Evolutionary conservation across 2,888 invertebrate genomes (phyloP), one percentile per base, ranked within the genome.

Genomic region (Rhagonycha lutea): DNA sequence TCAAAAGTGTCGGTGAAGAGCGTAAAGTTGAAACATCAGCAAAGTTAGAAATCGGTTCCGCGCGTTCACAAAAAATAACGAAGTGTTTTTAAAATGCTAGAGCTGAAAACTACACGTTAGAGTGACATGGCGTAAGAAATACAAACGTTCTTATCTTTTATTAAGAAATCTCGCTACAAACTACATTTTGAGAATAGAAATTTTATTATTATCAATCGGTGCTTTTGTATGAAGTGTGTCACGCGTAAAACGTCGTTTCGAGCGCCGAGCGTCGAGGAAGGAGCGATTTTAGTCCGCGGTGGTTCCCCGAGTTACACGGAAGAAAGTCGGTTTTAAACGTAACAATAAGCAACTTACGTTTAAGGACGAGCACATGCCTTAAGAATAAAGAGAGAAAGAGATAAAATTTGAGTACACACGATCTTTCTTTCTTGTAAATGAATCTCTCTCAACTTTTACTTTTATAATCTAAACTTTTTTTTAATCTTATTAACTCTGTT

Each of bases 391-490:
- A 47, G 47, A 47, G 47, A 47, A 47, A 47, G 47, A 47, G 47
- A 47, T 5, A 47, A 47, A 47, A 47, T 47, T 47, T 47, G 47
- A 47, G n/a, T 47, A 47, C 47, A 47, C 47, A 47, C 47, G 47
- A 5, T 47, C 47, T n/a, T 47, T n/a, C n/a, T 73, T 76, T 62
- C 14, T 18, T 18, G 18, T 18, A 65, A 73, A 73, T 63, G 61
- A 65, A 61, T 67, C 76, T 72, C 26, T 47, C 47, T 61, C 61
- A 67, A 70, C 72, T 68, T 73, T 72, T 72, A 72, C 69, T 72
- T 69, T 76, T 76, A 75, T 61, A 71, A 73, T 73, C 68, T 68
- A 73, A 73, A 70, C 67, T 65, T 18, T 18, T 65, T 72, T 73
- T 68, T 70, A 76, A 73, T 61, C 76, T 76, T 72, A 70, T 65